phyloP scores from a whole-genome alignment of 2,888 invertebrate genomes.

The Philopedon plagiatum region DNA sequence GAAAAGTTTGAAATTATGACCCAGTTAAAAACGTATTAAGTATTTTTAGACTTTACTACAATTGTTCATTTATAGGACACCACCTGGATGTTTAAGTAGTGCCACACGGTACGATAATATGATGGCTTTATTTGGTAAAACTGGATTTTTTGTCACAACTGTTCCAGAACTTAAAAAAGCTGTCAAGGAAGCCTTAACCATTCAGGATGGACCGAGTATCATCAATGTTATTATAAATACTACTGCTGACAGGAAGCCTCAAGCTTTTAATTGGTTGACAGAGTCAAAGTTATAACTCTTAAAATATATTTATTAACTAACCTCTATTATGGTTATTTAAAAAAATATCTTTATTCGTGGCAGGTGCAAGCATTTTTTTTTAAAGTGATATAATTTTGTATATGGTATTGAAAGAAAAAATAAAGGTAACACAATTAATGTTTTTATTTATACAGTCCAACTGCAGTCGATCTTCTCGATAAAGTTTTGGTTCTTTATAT shows the following conservation, averaged over 20 bases:
- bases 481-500: too few relatives aligned
- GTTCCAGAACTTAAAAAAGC: conserved; percentile 83
- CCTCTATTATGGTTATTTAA: too few relatives aligned
- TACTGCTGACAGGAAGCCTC: conserved; percentile 90
- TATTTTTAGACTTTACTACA: neutral
- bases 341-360: too few relatives aligned
- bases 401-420: too few relatives aligned
- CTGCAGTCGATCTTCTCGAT: too few relatives aligned
- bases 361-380: too few relatives aligned
- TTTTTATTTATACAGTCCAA: too few relatives aligned
- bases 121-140: conserved; percentile 87
- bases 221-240: conserved; percentile 94
- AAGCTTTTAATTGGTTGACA: conserved; percentile 93
- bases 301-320: conserved; percentile 2
- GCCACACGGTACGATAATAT: conserved; percentile 91
- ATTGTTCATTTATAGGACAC: conserved; percentile 75
- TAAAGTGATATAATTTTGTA: too few relatives aligned
- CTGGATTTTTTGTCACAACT: conserved; percentile 85
- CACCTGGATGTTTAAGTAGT: conserved; percentile 85
- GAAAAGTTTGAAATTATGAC: too few relatives aligned
- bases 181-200: conserved; percentile 76
- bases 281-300: conserved; percentile 85
- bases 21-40: conserved; percentile 9
- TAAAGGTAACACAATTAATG: too few relatives aligned
- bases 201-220: conserved; percentile 84